Conservation (phyloP, 1,140 invertebrate genomes). For the Cryptotermes secundus region DNA sequence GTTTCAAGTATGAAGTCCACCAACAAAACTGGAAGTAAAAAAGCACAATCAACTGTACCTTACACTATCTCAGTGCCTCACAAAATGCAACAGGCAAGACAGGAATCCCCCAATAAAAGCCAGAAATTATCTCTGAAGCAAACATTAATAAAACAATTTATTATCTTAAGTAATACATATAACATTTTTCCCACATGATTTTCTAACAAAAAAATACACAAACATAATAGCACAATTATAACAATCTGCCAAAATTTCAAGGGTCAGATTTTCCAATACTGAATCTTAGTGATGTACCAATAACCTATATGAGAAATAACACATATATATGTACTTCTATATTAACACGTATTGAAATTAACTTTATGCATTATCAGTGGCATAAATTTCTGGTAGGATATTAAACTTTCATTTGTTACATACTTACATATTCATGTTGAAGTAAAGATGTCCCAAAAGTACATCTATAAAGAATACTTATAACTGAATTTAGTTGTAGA, state of each 20-base stretch:
- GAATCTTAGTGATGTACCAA: conserved; percentile 16
- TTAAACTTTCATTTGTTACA: neutral
- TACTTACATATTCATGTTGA: conserved; percentile 17
- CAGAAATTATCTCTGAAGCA: neutral
- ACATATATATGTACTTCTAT: neutral
- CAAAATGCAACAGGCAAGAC: too few relatives aligned
- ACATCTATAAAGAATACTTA: neutral
- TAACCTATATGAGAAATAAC: neutral
- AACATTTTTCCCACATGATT: neutral
- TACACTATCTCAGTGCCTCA: too few relatives aligned
- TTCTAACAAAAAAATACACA: neutral
- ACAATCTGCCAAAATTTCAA: neutral
- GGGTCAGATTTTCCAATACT: conserved; percentile 13
- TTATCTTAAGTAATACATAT: neutral
- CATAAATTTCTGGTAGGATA: neutral
- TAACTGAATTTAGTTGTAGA: neutral
- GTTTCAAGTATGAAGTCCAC: too few relatives aligned
- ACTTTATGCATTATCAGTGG: too few relatives aligned
- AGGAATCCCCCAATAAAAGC: conserved; percentile 3
- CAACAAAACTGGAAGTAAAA: too few relatives aligned
- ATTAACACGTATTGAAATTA: too few relatives aligned
- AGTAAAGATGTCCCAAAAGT: neutral
- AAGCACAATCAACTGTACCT: too few relatives aligned
- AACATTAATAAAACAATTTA: neutral
- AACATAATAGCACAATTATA: neutral